phyloP scores from a whole-genome alignment of 2,797 vertebrate species.

The Microctenopoma stevenorrisi region DNA sequence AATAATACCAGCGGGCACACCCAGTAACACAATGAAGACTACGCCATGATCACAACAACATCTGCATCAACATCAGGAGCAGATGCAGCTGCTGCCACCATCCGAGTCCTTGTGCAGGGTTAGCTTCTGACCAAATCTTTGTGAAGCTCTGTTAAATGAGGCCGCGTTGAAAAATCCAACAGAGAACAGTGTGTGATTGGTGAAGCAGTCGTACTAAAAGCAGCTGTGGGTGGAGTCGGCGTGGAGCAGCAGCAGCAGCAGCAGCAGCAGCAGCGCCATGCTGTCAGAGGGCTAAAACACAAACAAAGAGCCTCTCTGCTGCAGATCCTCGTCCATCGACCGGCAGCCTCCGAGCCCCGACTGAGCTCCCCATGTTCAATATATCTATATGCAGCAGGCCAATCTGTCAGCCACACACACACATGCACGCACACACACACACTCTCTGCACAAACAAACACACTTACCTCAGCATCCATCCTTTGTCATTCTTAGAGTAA shows the following conservation, averaged over 20 bases:
- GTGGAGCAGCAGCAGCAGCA: neutral
- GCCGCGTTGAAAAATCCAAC: neutral
- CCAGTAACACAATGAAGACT: too few relatives aligned
- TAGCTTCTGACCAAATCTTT: too few relatives aligned
- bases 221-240: neutral
- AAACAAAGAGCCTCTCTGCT: slow-evolving; percentile 57
- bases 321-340: slow-evolving; percentile 63
- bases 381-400: slow-evolving; percentile 58
- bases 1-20: too few relatives aligned
- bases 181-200: neutral
- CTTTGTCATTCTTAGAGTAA: neutral
- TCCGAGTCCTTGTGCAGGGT: too few relatives aligned
- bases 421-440: slow-evolving; percentile 18
- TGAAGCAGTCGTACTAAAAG: neutral
- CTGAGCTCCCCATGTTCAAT: slow-evolving; percentile 59
- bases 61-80: too few relatives aligned
- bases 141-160: neutral
- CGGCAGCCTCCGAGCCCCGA: slow-evolving; percentile 39
- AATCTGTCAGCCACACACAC: slow-evolving; percentile 49
- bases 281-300: slow-evolving; percentile 30
- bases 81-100: too few relatives aligned
- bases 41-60: too few relatives aligned
- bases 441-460: slow-evolving; percentile 11
- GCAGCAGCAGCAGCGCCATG: slow-evolving; percentile 1
- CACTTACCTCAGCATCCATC: neutral